Evolutionary conservation across 53 echinoderm and acorn worm genomes (phyloP), one percentile per base, ranked within the genome.

Genomic region (Stichopus horrens): DNA sequence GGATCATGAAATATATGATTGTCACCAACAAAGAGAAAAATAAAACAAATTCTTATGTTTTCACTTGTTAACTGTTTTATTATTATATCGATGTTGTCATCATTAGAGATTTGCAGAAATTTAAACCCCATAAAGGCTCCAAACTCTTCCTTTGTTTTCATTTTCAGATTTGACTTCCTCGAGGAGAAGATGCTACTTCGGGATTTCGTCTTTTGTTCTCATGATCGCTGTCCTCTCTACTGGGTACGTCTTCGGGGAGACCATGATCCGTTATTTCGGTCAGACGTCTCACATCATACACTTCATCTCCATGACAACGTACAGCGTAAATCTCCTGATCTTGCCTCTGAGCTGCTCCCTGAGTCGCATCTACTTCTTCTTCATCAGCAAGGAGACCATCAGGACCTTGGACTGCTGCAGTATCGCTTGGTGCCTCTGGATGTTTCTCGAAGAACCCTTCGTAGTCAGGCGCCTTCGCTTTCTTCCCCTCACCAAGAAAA

Each of bases 231-330:
- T 52, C 37, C 7, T 59, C 7, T 21, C 85, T 10, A 85, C 85
- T 14, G 67, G 52, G 6, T 85, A 37, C 52, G 22, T 85, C 51
- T 85, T 85, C 22, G 52, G 57, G 8, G 10, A 57, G 66, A 85
- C 63, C 68, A 85, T 85, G 85, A 11, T 85, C 14, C 20, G 52
- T 4, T 85, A 85, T 52, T 85, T 85, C 37, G 85, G 85, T 6
- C 60, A 63, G 23, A 85, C 65, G 11, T 23, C 14, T 5, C 63
- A 14, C 13, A 85, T 85, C 67, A 85, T 85, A 14, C 85, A 85
- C 53, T 85, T 85, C 66, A 85, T 85, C 66, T 85, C 85, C 52
- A 85, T 85, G 85, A 85, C 85, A 7, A 85, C 85, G 11, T 85
- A 63, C 14, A 85, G 85, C 85, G 60, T 85, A 5, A 85, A 85